Evolutionary conservation across 2,888 invertebrate species (phyloP).

Genomic region (Criorhina ranunculi): DNA sequence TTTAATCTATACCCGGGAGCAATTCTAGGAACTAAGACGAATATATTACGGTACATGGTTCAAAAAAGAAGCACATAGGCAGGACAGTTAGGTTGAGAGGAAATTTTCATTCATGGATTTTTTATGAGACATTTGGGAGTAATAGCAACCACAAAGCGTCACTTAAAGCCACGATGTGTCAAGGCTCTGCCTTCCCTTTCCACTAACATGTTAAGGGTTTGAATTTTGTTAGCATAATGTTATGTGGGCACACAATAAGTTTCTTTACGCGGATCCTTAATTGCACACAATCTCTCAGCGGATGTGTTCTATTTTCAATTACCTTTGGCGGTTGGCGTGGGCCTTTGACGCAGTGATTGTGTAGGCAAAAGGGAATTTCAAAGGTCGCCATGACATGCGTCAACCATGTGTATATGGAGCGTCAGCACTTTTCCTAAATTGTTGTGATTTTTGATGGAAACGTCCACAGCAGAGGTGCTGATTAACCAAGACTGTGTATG

Average conservation of each 20-base stretch:
- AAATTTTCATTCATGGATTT: conserved; percentile 35
- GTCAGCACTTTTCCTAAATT: too few species aligned
- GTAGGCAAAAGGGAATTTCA: too few species aligned
- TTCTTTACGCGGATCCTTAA: not conserved
- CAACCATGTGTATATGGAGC: too few species aligned
- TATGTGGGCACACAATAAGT: not conserved
- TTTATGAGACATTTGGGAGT: conserved; percentile 31
- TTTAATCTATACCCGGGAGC: conserved; percentile 22
- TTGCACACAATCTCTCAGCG: not conserved
- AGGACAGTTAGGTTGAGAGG: not conserved
- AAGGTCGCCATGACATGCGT: too few species aligned
- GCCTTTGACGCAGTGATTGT: too few species aligned
- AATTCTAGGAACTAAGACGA: conserved; percentile 17
- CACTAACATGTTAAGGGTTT: conserved; percentile 3
- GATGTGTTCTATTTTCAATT: not conserved
- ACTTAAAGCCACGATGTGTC: conserved; percentile 28
- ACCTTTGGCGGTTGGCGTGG: not conserved
- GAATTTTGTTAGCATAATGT: conserved; percentile 41
- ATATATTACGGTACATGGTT: conserved; percentile 10
- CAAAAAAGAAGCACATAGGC: not conserved
- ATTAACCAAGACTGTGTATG: too few species aligned
- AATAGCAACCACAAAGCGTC: not conserved
- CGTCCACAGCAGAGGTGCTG: too few species aligned
- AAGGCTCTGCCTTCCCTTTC: conserved; percentile 9
- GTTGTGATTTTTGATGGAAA: too few species aligned